Evolutionary conservation across 2,797 vertebrate genomes (phyloP), one percentile per base, ranked within the genome.

Genomic region (Tachyglossus aculeatus): DNA sequence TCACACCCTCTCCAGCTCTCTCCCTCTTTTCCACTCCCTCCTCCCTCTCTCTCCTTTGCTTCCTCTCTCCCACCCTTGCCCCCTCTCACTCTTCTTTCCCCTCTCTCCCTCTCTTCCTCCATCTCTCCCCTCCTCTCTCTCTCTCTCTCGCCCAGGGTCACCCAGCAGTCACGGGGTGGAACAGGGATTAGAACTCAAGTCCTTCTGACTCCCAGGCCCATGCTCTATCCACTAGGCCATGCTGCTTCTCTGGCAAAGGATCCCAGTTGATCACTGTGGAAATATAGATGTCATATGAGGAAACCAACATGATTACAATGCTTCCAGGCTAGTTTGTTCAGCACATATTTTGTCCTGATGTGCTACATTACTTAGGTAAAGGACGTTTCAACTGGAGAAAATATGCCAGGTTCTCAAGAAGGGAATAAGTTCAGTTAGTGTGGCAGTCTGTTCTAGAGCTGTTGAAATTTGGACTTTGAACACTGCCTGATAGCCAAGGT

Each of bases 381-480:
- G 41, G 54, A 69, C 58, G 32, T 60, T 86, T 63, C 48, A 39
- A 19, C 34, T 40, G 39, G 58, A 44, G 70, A 67, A 60, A 69
- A 47, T 24, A 39, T 66, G 74, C 81, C 76, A 80, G 66, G 57
- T 44, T 73, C 74, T 69, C 24, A n/a, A 60, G 67, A 81, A 78
- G 53, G 48, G 77, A 71, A 55, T 61, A 65, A 71, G 88, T 77
- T 53, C 67, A 33, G 33, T 71, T 72, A 53, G 75, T 61, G 4
- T 76, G 65, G 83, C 60, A 70, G 76, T 62, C 74, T 64, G 58
- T 75, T 43, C 8, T 32, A 38, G 27, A 69, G 53, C 33, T 40
- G 54, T 57, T 59, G 55, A 36, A 34, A 55, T 68, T 48, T 56
- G 62, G 54, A 48, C 71, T 77, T 57, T 55, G 51, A 73, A 16